Percentiles rank a stretch among this genome's conserved stretches.
These are phyloP conservation scores for Plotosus lineatus DNA, from an alignment of 2,113 vertebrate species.

Conservation along the genomic window DNA sequence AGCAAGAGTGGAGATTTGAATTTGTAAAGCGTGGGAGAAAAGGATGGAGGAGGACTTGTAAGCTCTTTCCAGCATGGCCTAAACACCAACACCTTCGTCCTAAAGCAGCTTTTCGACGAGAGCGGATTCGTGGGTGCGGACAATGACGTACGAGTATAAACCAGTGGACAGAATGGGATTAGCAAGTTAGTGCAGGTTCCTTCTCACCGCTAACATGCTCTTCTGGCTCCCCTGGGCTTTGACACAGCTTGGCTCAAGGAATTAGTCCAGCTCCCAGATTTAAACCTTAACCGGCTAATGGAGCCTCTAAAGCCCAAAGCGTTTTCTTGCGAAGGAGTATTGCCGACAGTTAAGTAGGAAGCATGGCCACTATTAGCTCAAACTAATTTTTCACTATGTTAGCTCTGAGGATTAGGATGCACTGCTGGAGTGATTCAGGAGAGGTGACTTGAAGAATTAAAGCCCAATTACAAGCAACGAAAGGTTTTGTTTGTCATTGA, in stretches of 20 bases:
- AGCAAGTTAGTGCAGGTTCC: constrained; percentile 56
- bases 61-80: constrained; percentile 49
- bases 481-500: constrained; percentile 63
- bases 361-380: constrained; percentile 74
- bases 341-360: constrained; percentile 59
- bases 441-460: constrained; percentile 66
- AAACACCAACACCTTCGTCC: constrained; percentile 37
- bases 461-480: constrained; percentile 70
- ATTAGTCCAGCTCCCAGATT: constrained; percentile 58
- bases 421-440: constrained; percentile 58
- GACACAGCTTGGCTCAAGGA: constrained; percentile 54
- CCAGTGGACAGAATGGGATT: constrained; percentile 66
- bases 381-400: constrained; percentile 79
- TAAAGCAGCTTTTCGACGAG: constrained; percentile 55
- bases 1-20: constrained; percentile 56
- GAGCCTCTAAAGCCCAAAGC: constrained; percentile 61
- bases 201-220: constrained; percentile 33
- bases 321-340: not conserved
- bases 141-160: constrained; percentile 48
- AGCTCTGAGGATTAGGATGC: constrained; percentile 71
- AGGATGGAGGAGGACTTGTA: constrained; percentile 45
- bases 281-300: constrained; percentile 51
- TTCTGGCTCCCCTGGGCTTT: constrained; percentile 39
- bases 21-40: constrained; percentile 53
- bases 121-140: constrained; percentile 48